These are phyloP conservation scores for Plectropomus leopardus DNA, from an alignment of 2,113 vertebrate species.

Conservation along the genomic window DNA sequence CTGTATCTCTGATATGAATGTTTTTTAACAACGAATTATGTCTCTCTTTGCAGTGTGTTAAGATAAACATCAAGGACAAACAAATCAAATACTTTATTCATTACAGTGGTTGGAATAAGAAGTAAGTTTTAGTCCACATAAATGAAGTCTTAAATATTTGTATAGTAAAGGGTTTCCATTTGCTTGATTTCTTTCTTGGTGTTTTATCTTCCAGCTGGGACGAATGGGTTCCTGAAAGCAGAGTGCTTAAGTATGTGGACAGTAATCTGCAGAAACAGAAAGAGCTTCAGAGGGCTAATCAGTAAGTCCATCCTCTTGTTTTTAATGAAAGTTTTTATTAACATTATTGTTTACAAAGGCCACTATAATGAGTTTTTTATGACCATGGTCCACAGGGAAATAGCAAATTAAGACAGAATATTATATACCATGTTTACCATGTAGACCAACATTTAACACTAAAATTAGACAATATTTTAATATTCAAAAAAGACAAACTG, in stretches of 20 bases:
- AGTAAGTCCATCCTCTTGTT: constrained; percentile 86
- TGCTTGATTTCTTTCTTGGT: constrained; percentile 13
- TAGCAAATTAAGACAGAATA: neutral
- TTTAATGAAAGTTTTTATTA: neutral
- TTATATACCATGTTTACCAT: too few relatives aligned
- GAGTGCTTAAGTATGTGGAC: constrained; percentile 99
- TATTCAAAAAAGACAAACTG: too few relatives aligned
- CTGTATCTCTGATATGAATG: neutral
- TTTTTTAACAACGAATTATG: neutral
- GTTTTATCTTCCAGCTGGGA: constrained; percentile 91
- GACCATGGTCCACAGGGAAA: neutral
- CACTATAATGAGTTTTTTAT: neutral
- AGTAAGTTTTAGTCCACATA: constrained; percentile 88
- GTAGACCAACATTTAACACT: too few relatives aligned
- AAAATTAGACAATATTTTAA: too few relatives aligned
- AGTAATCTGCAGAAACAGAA: constrained; percentile 99
- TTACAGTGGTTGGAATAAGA: constrained; percentile 99
- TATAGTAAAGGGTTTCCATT: neutral
- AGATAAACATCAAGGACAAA: constrained; percentile 99
- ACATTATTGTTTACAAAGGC: neutral
- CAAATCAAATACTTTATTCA: constrained; percentile 99
- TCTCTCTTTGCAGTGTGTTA: constrained; percentile 93
- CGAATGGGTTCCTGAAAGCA: constrained; percentile 99
- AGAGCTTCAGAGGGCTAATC: constrained; percentile 99
- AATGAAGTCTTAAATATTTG: neutral